Base-by-base conservation (phyloP, 2,113 vertebrate species). In the Bos indicus region DNA sequence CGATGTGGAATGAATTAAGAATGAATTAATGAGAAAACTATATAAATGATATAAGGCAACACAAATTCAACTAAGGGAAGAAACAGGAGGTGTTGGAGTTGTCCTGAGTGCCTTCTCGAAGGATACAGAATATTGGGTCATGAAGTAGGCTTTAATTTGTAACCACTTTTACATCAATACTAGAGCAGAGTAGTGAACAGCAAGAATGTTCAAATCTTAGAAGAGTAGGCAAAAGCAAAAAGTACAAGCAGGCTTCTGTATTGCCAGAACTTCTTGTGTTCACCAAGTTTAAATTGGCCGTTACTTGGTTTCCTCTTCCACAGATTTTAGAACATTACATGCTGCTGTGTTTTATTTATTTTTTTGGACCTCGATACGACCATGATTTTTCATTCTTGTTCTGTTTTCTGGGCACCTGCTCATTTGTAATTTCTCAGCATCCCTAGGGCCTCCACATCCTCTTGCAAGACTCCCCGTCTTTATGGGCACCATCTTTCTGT, bases 401-500 rank as follows among this genome's bases (percentile, higher is more conserved):
- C 28, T 82, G 96, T 36, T 91, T 88, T 95, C 96, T 88, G 92
- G 59, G 62, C 84, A 67, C 52, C 80, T 94, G 23, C 91, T 89
- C 15, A 51, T 97, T 98, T 97, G n/a, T 88, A 98, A 91, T 93
- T 97, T 95, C n/a, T 85, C 28, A 14, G 23, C 88, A 77, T 60
- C 17, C 25, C 94, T 51, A 88, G 91, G 43, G 98, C 17, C n/a
- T 88, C 46, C 14, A 1, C 93, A 96, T 48, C 57, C 56, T 95
- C 85, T 96, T 86, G 90, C 48, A 17, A 5, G 33, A 80, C 64
- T 95, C 86, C 8, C 33, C 71, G 96, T 25, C 71, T 98, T 98
- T 96, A 97, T 93, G 95, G 64, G 40, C 77, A 0, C 81, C 96
- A 96, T 96, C 97, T 96, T 98, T 97, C 95, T 97, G 78, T 14